phyloP scores from a whole-genome alignment of 1,140 invertebrate genomes.

The Theocolax elegans region DNA sequence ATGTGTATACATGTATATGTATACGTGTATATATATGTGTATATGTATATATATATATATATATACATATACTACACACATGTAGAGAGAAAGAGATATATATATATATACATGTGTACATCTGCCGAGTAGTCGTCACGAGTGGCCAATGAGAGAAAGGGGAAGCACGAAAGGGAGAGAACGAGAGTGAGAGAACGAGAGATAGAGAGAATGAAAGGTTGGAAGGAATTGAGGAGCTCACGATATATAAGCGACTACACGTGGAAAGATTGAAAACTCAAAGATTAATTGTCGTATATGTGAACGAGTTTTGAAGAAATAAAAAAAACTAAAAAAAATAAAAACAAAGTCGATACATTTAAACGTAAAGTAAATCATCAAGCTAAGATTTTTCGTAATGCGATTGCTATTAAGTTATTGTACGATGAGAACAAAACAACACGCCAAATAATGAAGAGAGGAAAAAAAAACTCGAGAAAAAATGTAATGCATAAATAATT shows the following conservation, averaged over 20 bases:
- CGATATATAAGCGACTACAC: too few species aligned
- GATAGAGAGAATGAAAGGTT: not conserved
- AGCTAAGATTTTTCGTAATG: not conserved
- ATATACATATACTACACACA: too few species aligned
- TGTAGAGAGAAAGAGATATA: too few species aligned
- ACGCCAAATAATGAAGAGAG: slow-evolving; percentile 17
- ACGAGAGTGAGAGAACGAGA: not conserved
- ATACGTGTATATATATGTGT: too few species aligned
- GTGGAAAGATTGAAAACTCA: slow-evolving; percentile 8
- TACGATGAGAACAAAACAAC: not conserved
- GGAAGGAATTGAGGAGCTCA: not conserved
- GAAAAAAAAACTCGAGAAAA: slow-evolving; percentile 21
- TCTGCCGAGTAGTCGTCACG: slow-evolving; percentile 7
- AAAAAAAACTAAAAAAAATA: slow-evolving; percentile 3
- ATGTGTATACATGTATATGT: too few species aligned
- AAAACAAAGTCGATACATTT: too few species aligned
- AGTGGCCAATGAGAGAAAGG: slow-evolving; percentile 13
- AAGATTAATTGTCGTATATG: slow-evolving; percentile 22
- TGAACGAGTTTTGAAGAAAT: not conserved
- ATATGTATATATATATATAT: too few species aligned
- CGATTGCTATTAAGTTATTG: not conserved
- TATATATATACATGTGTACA: too few species aligned
- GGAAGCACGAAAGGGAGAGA: slow-evolving; percentile 14
- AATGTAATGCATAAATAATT: slow-evolving; percentile 37
- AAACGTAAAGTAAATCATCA: not conserved